These are phyloP conservation scores for Eupithecia abbreviata DNA, from an alignment of 2,888 invertebrate species.

Conservation along the genomic window DNA sequence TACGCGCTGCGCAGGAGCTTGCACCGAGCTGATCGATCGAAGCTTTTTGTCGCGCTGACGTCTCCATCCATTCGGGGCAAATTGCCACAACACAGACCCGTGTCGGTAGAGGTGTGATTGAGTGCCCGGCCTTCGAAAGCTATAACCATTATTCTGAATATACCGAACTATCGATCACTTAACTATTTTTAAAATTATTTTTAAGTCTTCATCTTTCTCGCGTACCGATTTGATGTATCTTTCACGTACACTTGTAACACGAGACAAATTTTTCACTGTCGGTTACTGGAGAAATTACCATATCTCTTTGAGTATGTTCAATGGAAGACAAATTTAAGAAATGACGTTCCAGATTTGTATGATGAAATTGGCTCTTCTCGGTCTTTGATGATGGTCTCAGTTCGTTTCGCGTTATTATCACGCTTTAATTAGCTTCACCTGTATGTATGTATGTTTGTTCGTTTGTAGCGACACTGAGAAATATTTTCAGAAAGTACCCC, in stretches of 20 bases:
- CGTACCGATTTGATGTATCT: slow-evolving; percentile 52
- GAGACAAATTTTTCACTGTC: slow-evolving; percentile 63
- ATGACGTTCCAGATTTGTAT: slow-evolving; percentile 37
- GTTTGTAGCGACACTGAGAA: too few species aligned
- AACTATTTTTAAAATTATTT: too few species aligned
- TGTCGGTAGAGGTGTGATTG: slow-evolving; percentile 73
- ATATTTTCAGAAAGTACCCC: too few species aligned
- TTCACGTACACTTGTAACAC: slow-evolving; percentile 39
- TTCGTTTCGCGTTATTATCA: slow-evolving; percentile 60
- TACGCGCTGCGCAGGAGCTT: slow-evolving; percentile 68
- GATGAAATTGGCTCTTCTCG: slow-evolving; percentile 64
- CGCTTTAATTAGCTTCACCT: too few species aligned
- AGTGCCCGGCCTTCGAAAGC: slow-evolving; percentile 59
- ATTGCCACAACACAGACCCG: slow-evolving; percentile 71
- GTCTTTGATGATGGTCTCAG: slow-evolving; percentile 53
- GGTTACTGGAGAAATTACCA: slow-evolving; percentile 41
- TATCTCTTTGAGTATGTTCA: slow-evolving; percentile 30
- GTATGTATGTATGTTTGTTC: too few species aligned
- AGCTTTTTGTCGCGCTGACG: slow-evolving; percentile 80
- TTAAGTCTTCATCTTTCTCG: slow-evolving; percentile 60
- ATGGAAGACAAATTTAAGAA: slow-evolving; percentile 34
- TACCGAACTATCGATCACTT: slow-evolving; percentile 76
- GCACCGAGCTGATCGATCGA: slow-evolving; percentile 73
- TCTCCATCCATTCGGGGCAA: slow-evolving; percentile 80
- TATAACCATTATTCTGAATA: slow-evolving; percentile 74